phyloP scores from a whole-genome alignment of 2,888 invertebrate genomes.

The Lasioglossum leucozonium region DNA sequence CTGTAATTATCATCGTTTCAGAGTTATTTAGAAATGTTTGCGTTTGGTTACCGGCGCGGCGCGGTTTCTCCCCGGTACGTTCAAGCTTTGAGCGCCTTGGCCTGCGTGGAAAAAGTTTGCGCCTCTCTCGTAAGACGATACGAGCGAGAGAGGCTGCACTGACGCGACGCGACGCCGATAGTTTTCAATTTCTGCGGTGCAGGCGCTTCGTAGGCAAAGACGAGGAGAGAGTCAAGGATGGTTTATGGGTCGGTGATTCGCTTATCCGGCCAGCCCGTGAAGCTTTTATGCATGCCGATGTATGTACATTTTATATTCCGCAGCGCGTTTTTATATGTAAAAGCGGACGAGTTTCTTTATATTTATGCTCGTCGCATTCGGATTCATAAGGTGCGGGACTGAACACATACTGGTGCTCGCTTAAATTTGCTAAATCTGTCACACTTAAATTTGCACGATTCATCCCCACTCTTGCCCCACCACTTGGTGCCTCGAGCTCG shows the following conservation, averaged over 20 bases:
- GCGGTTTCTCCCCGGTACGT: background rate
- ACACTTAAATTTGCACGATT: background rate
- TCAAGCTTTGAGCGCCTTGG: background rate
- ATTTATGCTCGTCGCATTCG: slow-evolving; percentile 10
- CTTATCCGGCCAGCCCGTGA: slow-evolving; percentile 53
- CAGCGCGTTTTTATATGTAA: slow-evolving; percentile 23
- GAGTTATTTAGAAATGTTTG: slow-evolving; percentile 30
- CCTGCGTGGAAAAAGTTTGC: slow-evolving; percentile 12
- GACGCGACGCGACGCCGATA: slow-evolving; percentile 50
- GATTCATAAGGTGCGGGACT: background rate
- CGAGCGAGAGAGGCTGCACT: slow-evolving; percentile 39
- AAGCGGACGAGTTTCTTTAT: slow-evolving; percentile 7
- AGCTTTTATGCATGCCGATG: slow-evolving; percentile 62
- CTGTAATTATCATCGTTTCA: slow-evolving; percentile 39
- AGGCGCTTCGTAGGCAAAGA: slow-evolving; percentile 69
- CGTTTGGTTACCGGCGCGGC: slow-evolving; percentile 6
- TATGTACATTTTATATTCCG: slow-evolving; percentile 61
- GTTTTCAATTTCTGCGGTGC: slow-evolving; percentile 76
- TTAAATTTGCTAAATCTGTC: background rate
- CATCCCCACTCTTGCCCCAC: background rate
- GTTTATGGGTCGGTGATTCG: slow-evolving; percentile 68
- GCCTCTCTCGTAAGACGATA: slow-evolving; percentile 55
- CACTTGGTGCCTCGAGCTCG: background rate
- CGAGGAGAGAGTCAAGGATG: slow-evolving; percentile 66
- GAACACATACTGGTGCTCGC: background rate